Evolutionary conservation across 2,797 vertebrate genomes (phyloP).

Genomic region (Microctenopoma stevenorrisi): DNA sequence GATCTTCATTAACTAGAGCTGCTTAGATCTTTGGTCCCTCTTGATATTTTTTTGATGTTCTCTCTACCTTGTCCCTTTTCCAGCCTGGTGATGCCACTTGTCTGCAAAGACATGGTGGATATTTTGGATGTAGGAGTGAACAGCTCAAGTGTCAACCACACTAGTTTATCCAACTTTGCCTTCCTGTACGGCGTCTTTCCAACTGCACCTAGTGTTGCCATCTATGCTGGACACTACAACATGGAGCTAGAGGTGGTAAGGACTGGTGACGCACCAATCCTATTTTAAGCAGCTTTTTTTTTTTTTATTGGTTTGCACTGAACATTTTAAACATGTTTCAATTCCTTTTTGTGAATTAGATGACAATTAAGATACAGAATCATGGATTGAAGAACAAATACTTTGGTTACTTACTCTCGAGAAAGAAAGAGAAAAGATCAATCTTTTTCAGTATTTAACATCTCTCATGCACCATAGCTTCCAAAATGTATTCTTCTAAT

Average conservation of each 20-base stretch:
- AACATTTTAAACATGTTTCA: too few species aligned
- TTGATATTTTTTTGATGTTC: accelerated
- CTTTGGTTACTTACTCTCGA: too few species aligned
- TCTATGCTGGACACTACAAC: slow-evolving; percentile 96
- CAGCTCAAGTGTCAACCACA: slow-evolving; percentile 87
- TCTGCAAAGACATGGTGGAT: slow-evolving; percentile 97
- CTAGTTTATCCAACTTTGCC: slow-evolving; percentile 95
- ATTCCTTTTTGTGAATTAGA: too few species aligned
- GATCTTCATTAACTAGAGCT: neutral
- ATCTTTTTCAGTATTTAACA: too few species aligned
- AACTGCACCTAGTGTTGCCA: slow-evolving; percentile 94
- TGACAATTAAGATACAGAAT: too few species aligned
- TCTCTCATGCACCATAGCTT: too few species aligned
- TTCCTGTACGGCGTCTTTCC: slow-evolving; percentile 98
- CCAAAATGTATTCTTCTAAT: too few species aligned
- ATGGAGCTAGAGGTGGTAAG: slow-evolving; percentile 98
- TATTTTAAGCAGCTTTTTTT: neutral
- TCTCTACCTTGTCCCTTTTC: neutral
- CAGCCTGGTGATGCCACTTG: slow-evolving; percentile 94
- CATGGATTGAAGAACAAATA: too few species aligned
- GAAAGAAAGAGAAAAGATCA: too few species aligned
- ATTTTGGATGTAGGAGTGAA: slow-evolving; percentile 87
- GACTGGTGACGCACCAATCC: slow-evolving; percentile 13
- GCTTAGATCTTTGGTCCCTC: neutral
- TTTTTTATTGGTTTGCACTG: too few species aligned